Conservation (phyloP, 2,888 invertebrate species). For the Drosophila atroscutellata region DNA sequence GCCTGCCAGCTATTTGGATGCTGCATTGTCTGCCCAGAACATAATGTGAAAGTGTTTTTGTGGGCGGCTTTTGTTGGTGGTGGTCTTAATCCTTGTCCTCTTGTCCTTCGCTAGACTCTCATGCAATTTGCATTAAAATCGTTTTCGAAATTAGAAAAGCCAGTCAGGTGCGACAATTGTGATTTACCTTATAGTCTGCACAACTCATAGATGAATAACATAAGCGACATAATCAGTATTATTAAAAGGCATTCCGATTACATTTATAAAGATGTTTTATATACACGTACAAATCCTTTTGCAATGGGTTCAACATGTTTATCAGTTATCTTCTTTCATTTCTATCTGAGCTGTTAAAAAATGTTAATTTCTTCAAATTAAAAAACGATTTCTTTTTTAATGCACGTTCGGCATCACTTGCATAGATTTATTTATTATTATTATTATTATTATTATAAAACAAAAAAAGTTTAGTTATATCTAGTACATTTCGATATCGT, state of each 20-base stretch:
- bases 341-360: background rate
- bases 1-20: slow-evolving; percentile 70
- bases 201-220: background rate
- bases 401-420: slow-evolving; percentile 67
- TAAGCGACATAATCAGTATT: background rate
- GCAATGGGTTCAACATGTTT: background rate
- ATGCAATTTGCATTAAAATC: slow-evolving; percentile 73
- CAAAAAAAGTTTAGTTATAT: background rate
- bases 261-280: background rate
- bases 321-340: background rate
- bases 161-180: slow-evolving; percentile 54
- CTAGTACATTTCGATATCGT: slow-evolving; percentile 27
- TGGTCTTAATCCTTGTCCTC: slow-evolving; percentile 15
- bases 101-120: slow-evolving; percentile 12
- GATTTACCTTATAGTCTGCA: background rate
- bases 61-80: slow-evolving; percentile 67
- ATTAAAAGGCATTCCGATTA: background rate
- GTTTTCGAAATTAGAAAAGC: slow-evolving; percentile 71
- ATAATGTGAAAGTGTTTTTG: slow-evolving; percentile 56
- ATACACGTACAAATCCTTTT: background rate
- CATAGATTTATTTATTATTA: slow-evolving; percentile 54
- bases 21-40: slow-evolving; percentile 67
- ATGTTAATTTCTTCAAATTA: background rate
- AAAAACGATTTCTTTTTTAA: slow-evolving; percentile 25
- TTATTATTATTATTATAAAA: slow-evolving; percentile 23